Evolutionary conservation across 2,888 invertebrate species (phyloP).

Genomic region (Poecilobothrus nobilitatus): DNA sequence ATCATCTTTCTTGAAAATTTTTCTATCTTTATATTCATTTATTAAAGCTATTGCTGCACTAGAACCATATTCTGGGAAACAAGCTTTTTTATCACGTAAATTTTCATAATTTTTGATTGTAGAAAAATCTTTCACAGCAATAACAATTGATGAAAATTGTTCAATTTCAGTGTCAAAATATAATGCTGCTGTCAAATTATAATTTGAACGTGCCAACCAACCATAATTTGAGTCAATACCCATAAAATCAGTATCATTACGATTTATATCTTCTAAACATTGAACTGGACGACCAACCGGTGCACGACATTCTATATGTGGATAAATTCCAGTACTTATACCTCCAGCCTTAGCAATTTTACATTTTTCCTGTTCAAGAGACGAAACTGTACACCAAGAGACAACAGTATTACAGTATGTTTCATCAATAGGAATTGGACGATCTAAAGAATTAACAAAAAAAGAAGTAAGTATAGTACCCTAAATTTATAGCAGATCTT

Average conservation of each 20-base stretch:
- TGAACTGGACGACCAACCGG: constrained; percentile 44
- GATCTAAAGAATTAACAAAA: constrained; percentile 21
- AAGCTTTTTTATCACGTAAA: constrained; percentile 50
- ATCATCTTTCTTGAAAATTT: constrained; percentile 42
- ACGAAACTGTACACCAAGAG: constrained; percentile 54
- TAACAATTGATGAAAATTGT: constrained; percentile 47
- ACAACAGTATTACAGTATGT: constrained; percentile 28
- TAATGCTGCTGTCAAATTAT: constrained; percentile 49
- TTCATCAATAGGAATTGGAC: constrained; percentile 24
- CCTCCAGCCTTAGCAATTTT: constrained; percentile 51
- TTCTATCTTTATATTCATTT: constrained; percentile 46
- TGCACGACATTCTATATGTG: constrained; percentile 48
- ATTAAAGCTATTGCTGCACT: constrained; percentile 57
- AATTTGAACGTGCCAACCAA: constrained; percentile 49
- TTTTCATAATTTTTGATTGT: constrained; percentile 48
- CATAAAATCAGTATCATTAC: constrained; percentile 50
- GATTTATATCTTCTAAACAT: constrained; percentile 49
- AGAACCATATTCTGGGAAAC: constrained; percentile 60
- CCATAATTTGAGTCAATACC: constrained; percentile 56
- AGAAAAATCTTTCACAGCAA: constrained; percentile 46
- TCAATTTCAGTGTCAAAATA: constrained; percentile 50
- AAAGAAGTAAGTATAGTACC: background rate
- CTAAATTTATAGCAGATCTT: no score
- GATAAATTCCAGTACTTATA: constrained; percentile 51
- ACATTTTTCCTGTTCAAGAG: constrained; percentile 52